phyloP scores from a whole-genome alignment of 2,888 invertebrate genomes.

The Hecatera dysodea region DNA sequence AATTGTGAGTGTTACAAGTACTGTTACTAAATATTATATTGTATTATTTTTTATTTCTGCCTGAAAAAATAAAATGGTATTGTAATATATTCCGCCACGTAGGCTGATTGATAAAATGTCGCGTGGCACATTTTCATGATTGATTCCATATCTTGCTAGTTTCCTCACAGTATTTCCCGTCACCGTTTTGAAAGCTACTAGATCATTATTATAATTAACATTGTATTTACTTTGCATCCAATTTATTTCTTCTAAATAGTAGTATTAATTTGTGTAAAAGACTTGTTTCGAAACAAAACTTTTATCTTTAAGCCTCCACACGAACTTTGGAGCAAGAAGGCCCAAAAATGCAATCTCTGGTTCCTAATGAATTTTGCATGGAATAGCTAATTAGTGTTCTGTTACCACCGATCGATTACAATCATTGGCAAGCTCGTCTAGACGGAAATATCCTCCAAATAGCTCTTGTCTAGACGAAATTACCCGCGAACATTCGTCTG shows the following conservation, averaged over 20 bases:
- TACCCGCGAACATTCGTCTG: constrained; percentile 34
- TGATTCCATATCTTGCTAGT: too few relatives aligned
- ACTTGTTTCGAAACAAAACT: not conserved
- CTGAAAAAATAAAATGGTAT: too few relatives aligned
- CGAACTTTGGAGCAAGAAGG: not conserved
- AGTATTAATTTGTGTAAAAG: not conserved
- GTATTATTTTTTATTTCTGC: too few relatives aligned
- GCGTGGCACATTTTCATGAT: too few relatives aligned
- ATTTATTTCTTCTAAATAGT: not conserved
- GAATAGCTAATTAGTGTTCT: constrained; percentile 8
- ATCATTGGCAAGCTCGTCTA: constrained; percentile 35
- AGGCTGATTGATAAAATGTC: too few relatives aligned
- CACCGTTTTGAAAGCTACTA: too few relatives aligned
- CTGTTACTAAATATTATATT: too few relatives aligned
- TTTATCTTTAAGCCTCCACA: not conserved
- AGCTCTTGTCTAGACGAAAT: constrained; percentile 58
- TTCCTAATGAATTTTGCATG: not conserved
- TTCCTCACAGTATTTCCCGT: too few relatives aligned
- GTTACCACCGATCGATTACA: not conserved
- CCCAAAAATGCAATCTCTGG: not conserved
- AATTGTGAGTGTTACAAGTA: too few relatives aligned
- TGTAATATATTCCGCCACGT: too few relatives aligned
- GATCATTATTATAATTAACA: too few relatives aligned
- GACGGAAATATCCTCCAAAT: constrained; percentile 48
- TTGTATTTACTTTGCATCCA: too few relatives aligned